A percentile compares a stretch with the other conserved stretches of the same genome.
These are phyloP conservation scores for Acanthurus leucopareius DNA, from an alignment of 2,797 vertebrate species.

Conservation along the genomic window DNA sequence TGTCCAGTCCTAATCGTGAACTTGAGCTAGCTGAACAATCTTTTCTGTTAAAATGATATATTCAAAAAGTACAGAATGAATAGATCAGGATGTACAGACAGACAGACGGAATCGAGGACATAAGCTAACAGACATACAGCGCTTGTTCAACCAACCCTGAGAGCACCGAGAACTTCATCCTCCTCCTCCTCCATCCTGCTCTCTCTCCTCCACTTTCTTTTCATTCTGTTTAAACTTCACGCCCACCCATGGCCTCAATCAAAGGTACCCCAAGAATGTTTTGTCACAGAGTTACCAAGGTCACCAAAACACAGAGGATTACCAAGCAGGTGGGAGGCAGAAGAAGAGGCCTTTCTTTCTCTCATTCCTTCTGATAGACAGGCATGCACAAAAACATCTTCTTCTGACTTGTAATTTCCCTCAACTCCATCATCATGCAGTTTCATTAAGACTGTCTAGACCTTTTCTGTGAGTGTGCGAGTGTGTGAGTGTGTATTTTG, in stretches of 20 bases:
- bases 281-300: constrained; percentile 68
- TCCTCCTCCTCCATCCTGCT: constrained; percentile 30
- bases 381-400: constrained; percentile 20
- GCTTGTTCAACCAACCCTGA: constrained; percentile 3
- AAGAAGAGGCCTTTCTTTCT: constrained; percentile 26
- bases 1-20: neutral
- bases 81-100: neutral
- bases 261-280: constrained; percentile 62
- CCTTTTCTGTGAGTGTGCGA: neutral
- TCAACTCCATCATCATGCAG: constrained; percentile 57
- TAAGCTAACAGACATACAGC: constrained; percentile 5
- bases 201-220: constrained; percentile 38
- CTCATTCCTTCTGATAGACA: neutral
- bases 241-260: constrained; percentile 65
- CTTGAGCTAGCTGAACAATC: neutral
- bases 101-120: constrained; percentile 16
- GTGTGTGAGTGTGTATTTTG: neutral
- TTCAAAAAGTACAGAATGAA: neutral
- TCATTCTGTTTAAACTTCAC: constrained; percentile 42
- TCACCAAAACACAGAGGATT: constrained; percentile 68
- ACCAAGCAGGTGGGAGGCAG: constrained; percentile 59
- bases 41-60: neutral
- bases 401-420: constrained; percentile 39
- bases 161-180: constrained; percentile 24
- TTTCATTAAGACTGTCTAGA: constrained; percentile 59